Evolutionary conservation across 2,797 vertebrate species (phyloP), one percentile per base, ranked within the genome.

Genomic region (Lindbergichthys nudifrons): DNA sequence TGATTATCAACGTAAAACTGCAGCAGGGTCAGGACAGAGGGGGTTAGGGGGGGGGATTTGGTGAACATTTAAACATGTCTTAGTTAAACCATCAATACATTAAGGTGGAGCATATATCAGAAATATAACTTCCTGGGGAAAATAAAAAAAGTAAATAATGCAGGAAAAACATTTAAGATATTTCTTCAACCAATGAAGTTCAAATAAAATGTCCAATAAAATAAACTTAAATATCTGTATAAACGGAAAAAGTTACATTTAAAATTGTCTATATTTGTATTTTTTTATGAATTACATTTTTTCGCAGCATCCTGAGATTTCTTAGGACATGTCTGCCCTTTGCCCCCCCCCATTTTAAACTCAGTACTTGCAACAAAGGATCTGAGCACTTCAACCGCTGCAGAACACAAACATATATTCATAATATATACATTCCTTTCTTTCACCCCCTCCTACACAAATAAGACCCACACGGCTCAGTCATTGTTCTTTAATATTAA

Each of bases 401-500:
- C 1, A 19, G 4, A 36, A 16, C 39, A 65, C 16, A 5, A 32
- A 26, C 18, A 14, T 10, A 16, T 47, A 0, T 15, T 13, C 14
- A 23, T 32, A 32, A 46, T 8, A 18, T 8, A 18, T 46, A 46
- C 16, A 18, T 19, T 42, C 9, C 15, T 15, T 16, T 53, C 51
- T 32, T 15, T 16, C 23, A 26, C 21, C 10, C 43, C 1, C 6
- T 52, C 14, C 32, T 19, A 13, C 32, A 48, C 16, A 48, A 18
- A 48, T 1, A 19, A 41, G 48, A 66, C 39, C 43, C 42, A 52
- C 12, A 21, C 1, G 1, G 11, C 46, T 78, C 19, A 18, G 76
- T 69, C 32, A 32, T 70, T 15, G 10, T 63, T 71, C 61, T 91
- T 89, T 85, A 89, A 87, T 88, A 86, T 67, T 75, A 85, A 89